Evolutionary conservation across 2,888 invertebrate genomes (phyloP), one percentile per base, ranked within the genome.

Genomic region (Ophion slaviceki): DNA sequence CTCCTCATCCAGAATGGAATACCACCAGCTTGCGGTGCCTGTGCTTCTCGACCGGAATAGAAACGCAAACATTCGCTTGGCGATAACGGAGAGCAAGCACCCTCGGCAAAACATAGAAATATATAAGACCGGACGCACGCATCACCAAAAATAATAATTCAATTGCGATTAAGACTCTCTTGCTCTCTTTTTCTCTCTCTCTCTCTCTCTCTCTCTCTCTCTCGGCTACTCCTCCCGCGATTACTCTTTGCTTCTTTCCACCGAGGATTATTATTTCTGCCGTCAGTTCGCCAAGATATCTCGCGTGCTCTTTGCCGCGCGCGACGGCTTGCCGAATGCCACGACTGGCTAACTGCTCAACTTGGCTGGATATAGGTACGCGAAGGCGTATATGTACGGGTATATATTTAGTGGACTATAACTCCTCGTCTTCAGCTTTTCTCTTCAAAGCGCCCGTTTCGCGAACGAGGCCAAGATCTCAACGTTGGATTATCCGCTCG

Each of bases 401-500:
- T 40, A 66, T 40, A 66, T 67, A 24, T 59, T 59, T 74, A 28
- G 36, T 28, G 59, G 67, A 47, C 70, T 79, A 62, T 66, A 74
- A 74, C 67, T 74, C 47, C 67, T 77, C 24, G n/a, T 17, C 20
- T 47, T 53, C 20, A 53, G 53, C 36, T 45, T 45, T 72, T 57
- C 82, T 82, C 82, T 87, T 90, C 91, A 90, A 91, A 91, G 89
- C 88, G 68, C 47, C 59, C 70, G 64, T 62, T 74, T 85, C 59
- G 40, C 53, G 62, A 74, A 64, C 28, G n/a, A 78, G 68, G 59
- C 68, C 17, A 59, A 78, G 59, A 78, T 68, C 59, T 45, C 90
- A 91, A 92, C 90, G 90, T 89, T 89, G 90, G 91, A 92, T 92
- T 91, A 92, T 91, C 90, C 80, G 83, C 88, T 90, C 87, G 85